These are phyloP conservation scores for Sebastes trivittatus DNA, from an alignment of 2,797 vertebrate species.

Conservation along the genomic window DNA sequence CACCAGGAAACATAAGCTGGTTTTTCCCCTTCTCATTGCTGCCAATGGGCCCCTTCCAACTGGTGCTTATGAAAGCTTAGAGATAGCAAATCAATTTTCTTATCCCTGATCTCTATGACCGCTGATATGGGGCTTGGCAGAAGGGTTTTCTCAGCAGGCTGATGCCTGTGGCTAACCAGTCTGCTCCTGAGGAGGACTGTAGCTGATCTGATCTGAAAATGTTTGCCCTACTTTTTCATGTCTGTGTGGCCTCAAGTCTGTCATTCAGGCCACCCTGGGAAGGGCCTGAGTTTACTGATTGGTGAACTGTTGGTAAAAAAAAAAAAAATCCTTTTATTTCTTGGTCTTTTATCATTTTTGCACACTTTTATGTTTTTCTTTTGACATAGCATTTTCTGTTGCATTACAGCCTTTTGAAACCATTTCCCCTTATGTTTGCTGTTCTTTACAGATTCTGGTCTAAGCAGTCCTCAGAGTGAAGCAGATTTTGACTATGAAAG, in stretches of 20 bases:
- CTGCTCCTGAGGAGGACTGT: conserved; percentile 1
- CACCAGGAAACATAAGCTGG: conserved; percentile 54
- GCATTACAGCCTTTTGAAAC: conserved; percentile 64
- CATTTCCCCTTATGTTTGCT: conserved; percentile 88
- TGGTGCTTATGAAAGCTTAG: conserved; percentile 45
- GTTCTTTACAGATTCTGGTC: conserved; percentile 97
- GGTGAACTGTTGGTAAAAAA: conserved; percentile 22
- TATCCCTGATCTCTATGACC: conserved; percentile 53
- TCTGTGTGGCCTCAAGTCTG: conserved; percentile 29
- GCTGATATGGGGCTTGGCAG: conserved; percentile 29
- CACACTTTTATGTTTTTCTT: conserved; percentile 59
- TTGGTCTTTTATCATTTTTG: conserved; percentile 48
- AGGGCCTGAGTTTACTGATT: conserved; percentile 10
- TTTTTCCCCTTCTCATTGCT: conserved; percentile 27
- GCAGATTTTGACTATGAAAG: conserved; percentile 97
- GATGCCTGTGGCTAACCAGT: conserved; percentile 26
- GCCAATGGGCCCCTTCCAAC: conserved; percentile 12
- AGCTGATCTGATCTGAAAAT: conserved; percentile 10
- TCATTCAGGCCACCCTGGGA: conserved; percentile 8
- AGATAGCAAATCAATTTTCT: conserved; percentile 60
- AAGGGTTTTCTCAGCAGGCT: conserved; percentile 17
- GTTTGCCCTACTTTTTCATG: conserved; percentile 39
- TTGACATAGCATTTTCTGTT: conserved; percentile 68
- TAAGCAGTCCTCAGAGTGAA: conserved; percentile 97
- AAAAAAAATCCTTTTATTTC: conserved; percentile 17